Base-by-base conservation (phyloP, 2,113 vertebrate genomes). In the Callipepla californica region DNA sequence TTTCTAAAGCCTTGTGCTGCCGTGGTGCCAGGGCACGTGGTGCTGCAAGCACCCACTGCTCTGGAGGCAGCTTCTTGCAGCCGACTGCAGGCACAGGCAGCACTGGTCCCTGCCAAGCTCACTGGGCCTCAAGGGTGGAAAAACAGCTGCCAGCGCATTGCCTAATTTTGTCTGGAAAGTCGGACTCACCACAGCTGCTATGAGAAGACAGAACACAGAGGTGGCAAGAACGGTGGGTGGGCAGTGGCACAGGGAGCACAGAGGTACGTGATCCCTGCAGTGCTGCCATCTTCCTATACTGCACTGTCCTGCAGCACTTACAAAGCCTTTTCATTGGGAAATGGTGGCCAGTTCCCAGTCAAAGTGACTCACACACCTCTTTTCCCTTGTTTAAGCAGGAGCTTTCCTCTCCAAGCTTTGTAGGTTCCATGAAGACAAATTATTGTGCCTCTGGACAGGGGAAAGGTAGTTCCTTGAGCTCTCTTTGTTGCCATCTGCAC, bases 201-300 rank as follows among this genome's bases (percentile, higher is more conserved):
- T 0, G 1, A 32, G 1, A 81, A 2, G 20, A 0, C 0, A 0
- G 26, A 61, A 38, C 12, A 1, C 55, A 26, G 66, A 5, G 17
- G 22, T 55, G 91, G 67, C 87, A 40, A 23, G 11, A 9, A 28
- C 2, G 47, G 47, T 9, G 21, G 17, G 0, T n/a, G 65, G 42
- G 69, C 25, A 82, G 53, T 51, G 50, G 50, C 25, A 51, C 8
- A 25, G n/a, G 40, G 26, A 26, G 73, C 3, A 1, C 57, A 61
- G 20, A 25, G 55, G 55, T 19, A 32, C 28, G 9, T 15, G 34
- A 23, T 61, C 22, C 21, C 36, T 73, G 80, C 17, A 47, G 28
- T 57, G 21, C n/a, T 36, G 51, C 23, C 44, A 21, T 40, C 18
- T 22, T 65, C 75, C 78, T 89, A 62, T 53, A 1, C 51, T 17